Base-by-base conservation (phyloP, 2,113 vertebrate species). In the Pyrgilauda ruficollis region DNA sequence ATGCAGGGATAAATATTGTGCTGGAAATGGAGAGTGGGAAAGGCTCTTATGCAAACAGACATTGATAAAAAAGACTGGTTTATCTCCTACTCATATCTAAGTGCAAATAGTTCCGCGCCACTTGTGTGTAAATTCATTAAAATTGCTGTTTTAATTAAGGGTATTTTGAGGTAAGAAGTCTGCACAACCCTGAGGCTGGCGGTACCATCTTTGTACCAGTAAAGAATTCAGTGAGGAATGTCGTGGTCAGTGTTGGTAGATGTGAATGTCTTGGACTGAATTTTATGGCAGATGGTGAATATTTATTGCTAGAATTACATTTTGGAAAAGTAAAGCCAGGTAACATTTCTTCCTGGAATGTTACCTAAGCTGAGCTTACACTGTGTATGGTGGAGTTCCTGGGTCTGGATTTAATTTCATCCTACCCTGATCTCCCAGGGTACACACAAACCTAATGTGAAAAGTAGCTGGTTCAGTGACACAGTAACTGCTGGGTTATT, bases 91-190 rank as follows among this genome's bases (percentile, higher is more conserved):
- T 84, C 63, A 6, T 79, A 89, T 80, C 61, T 80, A 50, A 87
- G n/a, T 21, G 50, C 82, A 91, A 90, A 95, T 78, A 95, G 39
- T 88, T 91, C 31, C 61, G 23, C 0, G 1, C 47, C 39, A 39
- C 24, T 79, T 6, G 1, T 43, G 78, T 70, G 68, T 79, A 86
- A 68, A 69, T 37, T 50, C 56, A 63, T 79, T 77, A 73, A 76
- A 67, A 86, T 89, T 21, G 22, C 19, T 64, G 14, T 39, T 88
- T 92, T 90, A 96, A 94, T 94, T 83, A 96, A 91, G 74, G 56
- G 9, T 53, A 2, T 30, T 77, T 85, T 33, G 56, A 53, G 28
- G 35, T 77, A 37, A 22, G n/a, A 59, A n/a, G 39, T 27, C 41
- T 73, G 58, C 77, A 46, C 46, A 87, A 44, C 67, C 50, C 27